A percentile compares a stretch with the other conserved stretches of the same genome.
These are phyloP conservation scores for Heliconius eleuchia DNA, from an alignment of 1,140 invertebrate genomes.

Conservation along the genomic window DNA sequence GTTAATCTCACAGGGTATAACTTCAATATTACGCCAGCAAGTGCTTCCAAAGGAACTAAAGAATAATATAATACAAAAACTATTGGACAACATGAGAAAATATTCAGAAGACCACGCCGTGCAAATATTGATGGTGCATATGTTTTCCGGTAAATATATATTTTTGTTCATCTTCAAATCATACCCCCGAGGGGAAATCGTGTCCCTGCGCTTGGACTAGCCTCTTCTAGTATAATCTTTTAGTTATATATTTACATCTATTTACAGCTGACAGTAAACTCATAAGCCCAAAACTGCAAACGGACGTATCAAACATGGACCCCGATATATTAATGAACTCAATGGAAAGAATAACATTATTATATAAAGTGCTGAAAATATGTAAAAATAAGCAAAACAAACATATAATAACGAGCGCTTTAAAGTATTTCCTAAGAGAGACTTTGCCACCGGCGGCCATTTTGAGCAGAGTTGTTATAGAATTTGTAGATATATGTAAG, in stretches of 20 bases:
- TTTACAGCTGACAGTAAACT: conserved; percentile 66
- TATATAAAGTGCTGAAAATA: conserved; percentile 59
- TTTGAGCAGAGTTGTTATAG: conserved; percentile 74
- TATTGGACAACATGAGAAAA: conserved; percentile 58
- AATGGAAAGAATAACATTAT: conserved; percentile 70
- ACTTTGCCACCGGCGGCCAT: conserved; percentile 73
- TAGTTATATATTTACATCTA: background rate
- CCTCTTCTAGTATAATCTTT: too few species aligned
- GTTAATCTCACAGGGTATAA: conserved; percentile 56
- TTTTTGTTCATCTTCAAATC: background rate
- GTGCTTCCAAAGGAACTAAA: conserved; percentile 68
- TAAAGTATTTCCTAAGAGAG: conserved; percentile 69
- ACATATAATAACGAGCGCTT: conserved; percentile 44
- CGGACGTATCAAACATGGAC: conserved; percentile 74
- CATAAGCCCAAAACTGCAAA: conserved; percentile 60
- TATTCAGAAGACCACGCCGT: conserved; percentile 62
- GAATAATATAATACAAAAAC: conserved; percentile 60
- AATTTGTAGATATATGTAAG: conserved; percentile 74
- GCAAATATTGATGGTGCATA: conserved; percentile 68
- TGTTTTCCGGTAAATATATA: conserved; percentile 63
- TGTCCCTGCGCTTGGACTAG: too few species aligned
- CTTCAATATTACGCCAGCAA: conserved; percentile 57
- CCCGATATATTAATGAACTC: conserved; percentile 75
- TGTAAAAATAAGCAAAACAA: conserved; percentile 47
- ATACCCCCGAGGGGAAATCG: background rate